Base-by-base conservation (phyloP, 2,797 vertebrate species). In the Otolemur crassicaudatus region DNA sequence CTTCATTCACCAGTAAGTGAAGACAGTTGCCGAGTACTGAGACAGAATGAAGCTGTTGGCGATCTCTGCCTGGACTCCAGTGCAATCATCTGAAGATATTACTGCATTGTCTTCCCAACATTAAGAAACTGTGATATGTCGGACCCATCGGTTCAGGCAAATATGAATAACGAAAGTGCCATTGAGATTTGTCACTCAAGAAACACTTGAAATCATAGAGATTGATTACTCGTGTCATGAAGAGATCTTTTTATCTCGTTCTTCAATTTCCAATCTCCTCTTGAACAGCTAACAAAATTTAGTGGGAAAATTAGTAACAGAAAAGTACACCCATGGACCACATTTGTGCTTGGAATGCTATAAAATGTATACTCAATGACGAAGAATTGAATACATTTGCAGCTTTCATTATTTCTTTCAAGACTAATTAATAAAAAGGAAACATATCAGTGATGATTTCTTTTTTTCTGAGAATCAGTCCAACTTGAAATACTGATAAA, bases 71-170 rank as follows among this genome's bases (percentile, higher is more conserved):
- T 90, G 58, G 31, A 90, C 2, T 6, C 14, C 37, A 63, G 6
- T 79, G 96, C 22, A 69, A 27, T 53, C 22, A 85, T 92, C 40
- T 90, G 2, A 94, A 60, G 76, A 96, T 69, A 76, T 75, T 89
- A 67, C 22, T 14, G 20, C 86, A 7, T 70, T 91, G 3, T 91
- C 89, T 96, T 94, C 60, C 29, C 61, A 95, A 53, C 29, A 82
- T 82, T 94, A 90, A 80, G 25, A 87, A 96, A 94, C 25, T 73
- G 65, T 92, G 65, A 90, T 70, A 90, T 95, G 94, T 94, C 34
- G 81, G 60, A 37, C 12, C 40, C 79, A 20, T 72, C 27, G 12
- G 13, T 94, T 63, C 46, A 43, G 37, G 56, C 23, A 87, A 95
- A 85, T 73, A 72, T 40, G 43, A 49, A 60, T 83, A 75, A 93